Conservation (phyloP, 2,113 vertebrate genomes). For the Coptodon bakossiorum region DNA sequence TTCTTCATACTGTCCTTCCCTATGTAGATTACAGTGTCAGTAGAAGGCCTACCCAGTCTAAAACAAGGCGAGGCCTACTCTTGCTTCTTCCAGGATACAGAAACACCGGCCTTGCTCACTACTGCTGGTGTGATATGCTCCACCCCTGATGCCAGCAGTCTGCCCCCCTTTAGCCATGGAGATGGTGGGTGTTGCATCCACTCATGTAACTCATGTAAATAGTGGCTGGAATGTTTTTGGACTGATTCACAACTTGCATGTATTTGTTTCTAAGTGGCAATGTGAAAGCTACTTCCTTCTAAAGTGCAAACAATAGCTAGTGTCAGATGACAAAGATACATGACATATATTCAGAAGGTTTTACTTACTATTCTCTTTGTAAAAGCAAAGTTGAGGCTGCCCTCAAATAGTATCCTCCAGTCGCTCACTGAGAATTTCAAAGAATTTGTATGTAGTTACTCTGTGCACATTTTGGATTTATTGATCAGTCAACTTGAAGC, state of each 20-base stretch:
- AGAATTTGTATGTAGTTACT: not conserved
- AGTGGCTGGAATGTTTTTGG: not conserved
- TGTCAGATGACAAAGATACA: not conserved
- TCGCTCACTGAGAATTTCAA: not conserved
- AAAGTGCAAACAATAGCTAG: not conserved
- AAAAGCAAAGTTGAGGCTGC: not conserved
- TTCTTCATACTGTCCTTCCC: not conserved
- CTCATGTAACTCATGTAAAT: not conserved
- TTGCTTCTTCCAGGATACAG: constrained; percentile 85
- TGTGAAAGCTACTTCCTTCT: not conserved
- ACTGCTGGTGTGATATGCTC: constrained; percentile 80
- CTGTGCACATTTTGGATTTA: not conserved
- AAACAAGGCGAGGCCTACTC: constrained; percentile 81
- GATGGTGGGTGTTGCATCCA: constrained; percentile 70
- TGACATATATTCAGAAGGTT: not conserved
- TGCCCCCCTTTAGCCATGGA: constrained; percentile 76
- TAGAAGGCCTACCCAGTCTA: constrained; percentile 81
- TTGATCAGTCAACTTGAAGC: not conserved
- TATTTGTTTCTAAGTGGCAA: not conserved
- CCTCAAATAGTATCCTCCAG: not conserved
- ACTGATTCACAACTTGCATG: not conserved
- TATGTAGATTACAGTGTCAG: constrained; percentile 78
- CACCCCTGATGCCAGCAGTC: constrained; percentile 78
- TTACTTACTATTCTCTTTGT: not conserved
- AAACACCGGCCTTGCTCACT: constrained; percentile 77